These are phyloP conservation scores for Geococcyx californianus DNA, from an alignment of 2,113 vertebrate species.

Conservation along the genomic window DNA sequence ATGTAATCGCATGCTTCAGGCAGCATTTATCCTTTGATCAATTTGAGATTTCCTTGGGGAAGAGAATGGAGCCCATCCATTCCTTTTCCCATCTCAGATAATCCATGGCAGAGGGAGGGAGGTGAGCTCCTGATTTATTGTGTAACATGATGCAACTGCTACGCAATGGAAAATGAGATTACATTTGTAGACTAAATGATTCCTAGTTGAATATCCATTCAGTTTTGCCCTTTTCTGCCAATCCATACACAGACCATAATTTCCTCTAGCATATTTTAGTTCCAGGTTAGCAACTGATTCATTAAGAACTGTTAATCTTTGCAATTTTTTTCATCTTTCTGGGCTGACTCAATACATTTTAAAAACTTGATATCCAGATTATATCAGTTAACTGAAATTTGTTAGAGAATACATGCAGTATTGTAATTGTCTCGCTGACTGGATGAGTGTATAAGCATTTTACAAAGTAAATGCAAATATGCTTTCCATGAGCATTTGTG, in stretches of 20 bases:
- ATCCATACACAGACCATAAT: not conserved
- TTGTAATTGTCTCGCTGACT: not conserved
- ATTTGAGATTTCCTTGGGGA: not conserved
- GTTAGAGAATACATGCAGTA: not conserved
- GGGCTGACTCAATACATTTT: not conserved
- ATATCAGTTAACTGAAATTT: not conserved
- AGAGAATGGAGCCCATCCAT: not conserved
- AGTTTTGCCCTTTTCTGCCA: not conserved
- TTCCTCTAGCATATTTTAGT: not conserved
- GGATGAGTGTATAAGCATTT: not conserved
- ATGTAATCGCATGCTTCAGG: not conserved
- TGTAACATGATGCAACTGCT: not conserved
- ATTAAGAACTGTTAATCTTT: not conserved
- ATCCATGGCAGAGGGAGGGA: not conserved
- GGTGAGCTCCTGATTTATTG: not conserved
- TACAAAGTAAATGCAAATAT: slow-evolving; percentile 6
- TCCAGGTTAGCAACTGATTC: not conserved
- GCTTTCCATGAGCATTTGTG: not conserved
- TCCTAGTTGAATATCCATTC: not conserved
- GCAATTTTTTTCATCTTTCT: not conserved
- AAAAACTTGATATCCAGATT: not conserved
- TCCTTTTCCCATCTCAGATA: not conserved
- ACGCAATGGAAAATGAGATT: not conserved
- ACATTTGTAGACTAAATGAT: not conserved
- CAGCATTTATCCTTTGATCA: not conserved